phyloP scores from a whole-genome alignment of 1,140 invertebrate species.

The Pantala flavescens region DNA sequence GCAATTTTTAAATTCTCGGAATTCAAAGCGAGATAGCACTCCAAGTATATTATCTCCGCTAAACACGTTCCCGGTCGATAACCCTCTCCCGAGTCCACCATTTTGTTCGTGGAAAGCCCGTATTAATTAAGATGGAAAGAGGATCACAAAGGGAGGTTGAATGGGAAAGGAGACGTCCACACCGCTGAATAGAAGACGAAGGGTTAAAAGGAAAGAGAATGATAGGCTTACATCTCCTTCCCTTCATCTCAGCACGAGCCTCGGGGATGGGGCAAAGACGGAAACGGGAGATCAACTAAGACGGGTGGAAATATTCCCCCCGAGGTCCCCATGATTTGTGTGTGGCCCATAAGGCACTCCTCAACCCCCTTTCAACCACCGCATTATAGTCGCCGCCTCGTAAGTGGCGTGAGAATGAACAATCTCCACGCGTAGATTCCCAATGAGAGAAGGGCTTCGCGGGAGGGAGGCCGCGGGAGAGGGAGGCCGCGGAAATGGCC shows the following conservation, averaged over 20 bases:
- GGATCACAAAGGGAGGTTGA: background rate
- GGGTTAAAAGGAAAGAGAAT: background rate
- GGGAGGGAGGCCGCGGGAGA: no score
- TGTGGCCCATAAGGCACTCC: constrained; percentile 6
- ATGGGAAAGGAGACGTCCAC: background rate
- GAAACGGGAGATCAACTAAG: background rate
- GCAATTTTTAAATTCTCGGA: no score
- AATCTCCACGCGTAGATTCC: background rate
- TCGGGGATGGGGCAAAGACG: background rate
- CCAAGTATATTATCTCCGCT: background rate
- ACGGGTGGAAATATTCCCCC: background rate
- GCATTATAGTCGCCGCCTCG: background rate
- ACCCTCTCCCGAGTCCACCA: background rate
- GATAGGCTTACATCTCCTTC: background rate
- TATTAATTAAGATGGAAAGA: background rate
- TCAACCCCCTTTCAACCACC: constrained; percentile 2
- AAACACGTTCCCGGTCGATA: background rate
- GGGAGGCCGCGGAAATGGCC: background rate
- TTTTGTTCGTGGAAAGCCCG: background rate
- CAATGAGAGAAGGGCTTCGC: background rate
- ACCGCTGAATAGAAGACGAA: background rate
- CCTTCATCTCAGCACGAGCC: background rate
- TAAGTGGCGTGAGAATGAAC: constrained; percentile 4
- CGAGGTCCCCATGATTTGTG: background rate
- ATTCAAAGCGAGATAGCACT: background rate